Evolutionary conservation across 2,113 vertebrate species (phyloP).

Genomic region (Plecotus auritus): DNA sequence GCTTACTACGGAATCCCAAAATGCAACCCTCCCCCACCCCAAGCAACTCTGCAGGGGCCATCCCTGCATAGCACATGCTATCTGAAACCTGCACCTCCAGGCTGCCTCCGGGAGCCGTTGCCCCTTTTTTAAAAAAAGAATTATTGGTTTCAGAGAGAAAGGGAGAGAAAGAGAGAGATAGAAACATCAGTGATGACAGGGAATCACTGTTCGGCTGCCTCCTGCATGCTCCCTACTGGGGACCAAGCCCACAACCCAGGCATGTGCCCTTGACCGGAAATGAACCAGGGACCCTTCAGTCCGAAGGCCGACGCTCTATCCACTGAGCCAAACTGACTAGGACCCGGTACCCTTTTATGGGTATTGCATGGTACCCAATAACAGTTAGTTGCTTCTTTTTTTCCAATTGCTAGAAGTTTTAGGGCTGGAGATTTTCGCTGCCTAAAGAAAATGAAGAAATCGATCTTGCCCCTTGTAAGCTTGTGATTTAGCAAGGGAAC

Average conservation of each 20-base stretch:
- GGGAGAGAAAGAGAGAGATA: too few species aligned
- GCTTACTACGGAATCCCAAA: not conserved
- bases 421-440: not conserved
- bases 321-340: too few species aligned
- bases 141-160: too few species aligned
- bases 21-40: accelerated
- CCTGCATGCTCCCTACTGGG: too few species aligned
- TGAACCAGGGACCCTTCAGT: too few species aligned
- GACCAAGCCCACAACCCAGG: too few species aligned
- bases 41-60: not conserved
- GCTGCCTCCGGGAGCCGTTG: not conserved
- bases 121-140: too few species aligned
- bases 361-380: not conserved
- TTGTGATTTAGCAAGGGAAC: slow-evolving; percentile 4
- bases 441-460: slow-evolving; percentile 16
- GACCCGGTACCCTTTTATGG: not conserved
- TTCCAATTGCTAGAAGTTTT: not conserved
- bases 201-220: too few species aligned
- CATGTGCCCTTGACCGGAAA: too few species aligned
- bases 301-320: too few species aligned
- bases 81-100: not conserved
- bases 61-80: too few species aligned
- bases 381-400: not conserved
- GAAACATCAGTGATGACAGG: too few species aligned
- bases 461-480: not conserved